Evolutionary conservation across 2,888 invertebrate genomes (phyloP).

Genomic region (Trimorus sp.): DNA sequence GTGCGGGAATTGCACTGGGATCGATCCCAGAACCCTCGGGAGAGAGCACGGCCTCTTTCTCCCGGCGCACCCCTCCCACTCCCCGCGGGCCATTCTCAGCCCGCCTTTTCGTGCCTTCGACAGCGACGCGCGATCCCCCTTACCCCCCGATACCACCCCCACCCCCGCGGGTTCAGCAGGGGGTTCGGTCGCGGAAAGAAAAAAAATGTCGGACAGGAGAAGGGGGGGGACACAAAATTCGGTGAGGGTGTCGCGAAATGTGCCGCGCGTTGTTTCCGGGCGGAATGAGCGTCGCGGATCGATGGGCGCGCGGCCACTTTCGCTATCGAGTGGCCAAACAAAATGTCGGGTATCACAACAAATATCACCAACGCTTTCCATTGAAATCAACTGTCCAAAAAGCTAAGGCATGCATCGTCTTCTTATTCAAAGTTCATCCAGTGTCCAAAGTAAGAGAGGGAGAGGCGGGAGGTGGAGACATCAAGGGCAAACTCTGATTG

Average conservation of each 20-base stretch:
- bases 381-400: constrained; percentile 26
- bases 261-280: not conserved
- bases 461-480: not conserved
- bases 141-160: not conserved
- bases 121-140: constrained; percentile 22
- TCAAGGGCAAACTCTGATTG: constrained; percentile 8
- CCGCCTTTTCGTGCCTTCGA: constrained; percentile 53
- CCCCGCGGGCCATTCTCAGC: constrained; percentile 54
- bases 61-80: constrained; percentile 61
- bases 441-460: not conserved
- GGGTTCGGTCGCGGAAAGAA: no score
- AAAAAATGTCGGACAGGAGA: no score
- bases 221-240: no score
- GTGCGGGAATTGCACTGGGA: constrained; percentile 81
- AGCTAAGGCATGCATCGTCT: constrained; percentile 39
- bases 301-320: constrained; percentile 32
- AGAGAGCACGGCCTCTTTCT: constrained; percentile 71
- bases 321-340: constrained; percentile 22
- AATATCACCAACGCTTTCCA: constrained; percentile 35
- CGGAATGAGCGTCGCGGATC: constrained; percentile 16
- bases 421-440: constrained; percentile 18
- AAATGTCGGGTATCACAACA: constrained; percentile 27
- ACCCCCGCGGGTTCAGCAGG: no score
- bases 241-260: no score
- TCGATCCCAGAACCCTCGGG: constrained; percentile 79